phyloP scores from a whole-genome alignment of 2,888 invertebrate species.

The Acrobasis repandana region DNA sequence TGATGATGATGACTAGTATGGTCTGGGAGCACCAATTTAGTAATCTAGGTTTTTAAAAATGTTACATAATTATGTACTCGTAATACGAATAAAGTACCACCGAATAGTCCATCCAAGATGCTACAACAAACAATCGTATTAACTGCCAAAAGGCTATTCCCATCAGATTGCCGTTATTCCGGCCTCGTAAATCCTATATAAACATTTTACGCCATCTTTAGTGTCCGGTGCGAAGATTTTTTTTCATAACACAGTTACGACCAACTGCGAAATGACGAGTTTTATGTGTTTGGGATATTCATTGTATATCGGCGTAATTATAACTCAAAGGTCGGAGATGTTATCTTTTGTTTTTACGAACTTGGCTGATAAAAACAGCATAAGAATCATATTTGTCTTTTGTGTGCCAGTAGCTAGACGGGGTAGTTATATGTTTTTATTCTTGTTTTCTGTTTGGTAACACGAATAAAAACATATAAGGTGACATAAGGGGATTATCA shows the following conservation, averaged over 20 bases:
- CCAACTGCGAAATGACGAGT: background rate
- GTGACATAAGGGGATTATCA: no score
- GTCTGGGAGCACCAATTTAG: no score
- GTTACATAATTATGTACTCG: no score
- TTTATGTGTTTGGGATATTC: conserved; percentile 20
- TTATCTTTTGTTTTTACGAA: background rate
- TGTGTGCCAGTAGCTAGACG: no score
- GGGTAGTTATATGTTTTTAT: no score
- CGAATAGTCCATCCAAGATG: background rate
- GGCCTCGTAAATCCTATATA: conserved; percentile 8
- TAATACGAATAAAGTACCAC: background rate
- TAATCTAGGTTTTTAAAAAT: no score
- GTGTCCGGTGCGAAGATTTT: conserved; percentile 2
- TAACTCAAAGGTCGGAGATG: background rate
- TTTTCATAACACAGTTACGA: conserved; percentile 18
- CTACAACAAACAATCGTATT: background rate
- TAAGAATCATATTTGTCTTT: no score
- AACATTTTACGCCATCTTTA: conserved; percentile 19
- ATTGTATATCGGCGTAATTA: conserved; percentile 13
- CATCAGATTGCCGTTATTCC: conserved; percentile 10
- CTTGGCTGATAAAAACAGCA: background rate
- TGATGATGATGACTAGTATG: no score
- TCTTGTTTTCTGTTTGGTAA: no score
- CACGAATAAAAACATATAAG: no score
- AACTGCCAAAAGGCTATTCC: background rate